Conservation (phyloP, 2,113 vertebrate genomes). For the Tenrec ecaudatus region DNA sequence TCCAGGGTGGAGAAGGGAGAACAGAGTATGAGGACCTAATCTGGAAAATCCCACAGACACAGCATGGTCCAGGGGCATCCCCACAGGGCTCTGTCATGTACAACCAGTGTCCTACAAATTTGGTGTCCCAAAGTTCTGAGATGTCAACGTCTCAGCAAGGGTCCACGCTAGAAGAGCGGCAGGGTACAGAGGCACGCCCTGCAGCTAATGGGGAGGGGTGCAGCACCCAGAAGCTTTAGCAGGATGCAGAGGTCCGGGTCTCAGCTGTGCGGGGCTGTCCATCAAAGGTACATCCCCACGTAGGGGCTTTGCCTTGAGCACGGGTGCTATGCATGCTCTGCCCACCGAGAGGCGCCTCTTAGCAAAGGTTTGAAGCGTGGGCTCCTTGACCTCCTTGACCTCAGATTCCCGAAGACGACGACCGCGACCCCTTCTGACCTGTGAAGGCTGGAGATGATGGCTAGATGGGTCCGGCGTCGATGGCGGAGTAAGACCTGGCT, state of each 20-base stretch:
- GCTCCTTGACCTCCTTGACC: too few species aligned
- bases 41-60: not conserved
- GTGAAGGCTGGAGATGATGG: not conserved
- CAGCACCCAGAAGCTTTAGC: too few species aligned
- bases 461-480: not conserved
- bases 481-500: not conserved
- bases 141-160: too few species aligned
- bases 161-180: too few species aligned
- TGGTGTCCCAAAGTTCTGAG: not conserved
- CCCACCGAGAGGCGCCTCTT: not conserved
- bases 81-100: not conserved
- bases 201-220: too few species aligned
- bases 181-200: too few species aligned
- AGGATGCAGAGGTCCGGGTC: not conserved
- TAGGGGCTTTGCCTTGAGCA: not conserved
- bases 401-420: not conserved
- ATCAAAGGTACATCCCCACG: too few species aligned
- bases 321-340: too few species aligned
- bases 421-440: not conserved
- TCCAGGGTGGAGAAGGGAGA: not conserved
- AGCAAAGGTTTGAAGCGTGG: not conserved
- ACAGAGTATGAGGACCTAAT: not conserved
- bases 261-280: not conserved
- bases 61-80: not conserved
- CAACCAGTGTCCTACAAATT: not conserved